Percentiles rank a stretch among this genome's conserved stretches.
Conservation (phyloP, 2,888 invertebrate species). For the Octonoba sinensis region DNA sequence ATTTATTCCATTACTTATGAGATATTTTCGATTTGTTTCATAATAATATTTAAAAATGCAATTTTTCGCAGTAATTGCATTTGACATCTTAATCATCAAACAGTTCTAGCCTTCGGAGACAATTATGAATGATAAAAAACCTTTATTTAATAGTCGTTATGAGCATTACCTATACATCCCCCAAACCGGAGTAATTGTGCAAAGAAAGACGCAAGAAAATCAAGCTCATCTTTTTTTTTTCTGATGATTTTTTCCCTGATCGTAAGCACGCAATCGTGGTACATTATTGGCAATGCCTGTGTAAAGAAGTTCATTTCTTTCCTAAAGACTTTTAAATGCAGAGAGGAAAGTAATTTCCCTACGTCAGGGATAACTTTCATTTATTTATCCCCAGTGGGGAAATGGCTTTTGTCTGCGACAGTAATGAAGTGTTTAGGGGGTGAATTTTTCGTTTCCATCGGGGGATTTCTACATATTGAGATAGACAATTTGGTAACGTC, state of each 20-base stretch:
- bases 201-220: background rate
- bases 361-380: slow-evolving; percentile 47
- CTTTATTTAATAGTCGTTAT: slow-evolving; percentile 13
- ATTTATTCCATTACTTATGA: no score
- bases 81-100: no score
- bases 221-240: background rate
- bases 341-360: slow-evolving; percentile 56
- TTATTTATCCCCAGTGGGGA: slow-evolving; percentile 49
- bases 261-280: slow-evolving; percentile 16
- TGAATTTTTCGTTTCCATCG: slow-evolving; percentile 3
- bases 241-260: slow-evolving; percentile 1
- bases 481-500: background rate
- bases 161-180: slow-evolving; percentile 7
- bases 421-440: slow-evolving; percentile 55
- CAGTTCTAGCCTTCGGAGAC: no score
- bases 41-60: no score
- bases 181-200: slow-evolving; percentile 9
- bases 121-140: slow-evolving; percentile 8
- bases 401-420: slow-evolving; percentile 56
- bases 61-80: no score
- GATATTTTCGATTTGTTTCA: no score
- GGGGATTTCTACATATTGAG: slow-evolving; percentile 44
- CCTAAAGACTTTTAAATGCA: slow-evolving; percentile 55
- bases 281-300: slow-evolving; percentile 21
- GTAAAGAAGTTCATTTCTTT: slow-evolving; percentile 21